Evolutionary conservation across 2,888 invertebrate species (phyloP), one percentile per base, ranked within the genome.

Genomic region (Lasioglossum calceatum): DNA sequence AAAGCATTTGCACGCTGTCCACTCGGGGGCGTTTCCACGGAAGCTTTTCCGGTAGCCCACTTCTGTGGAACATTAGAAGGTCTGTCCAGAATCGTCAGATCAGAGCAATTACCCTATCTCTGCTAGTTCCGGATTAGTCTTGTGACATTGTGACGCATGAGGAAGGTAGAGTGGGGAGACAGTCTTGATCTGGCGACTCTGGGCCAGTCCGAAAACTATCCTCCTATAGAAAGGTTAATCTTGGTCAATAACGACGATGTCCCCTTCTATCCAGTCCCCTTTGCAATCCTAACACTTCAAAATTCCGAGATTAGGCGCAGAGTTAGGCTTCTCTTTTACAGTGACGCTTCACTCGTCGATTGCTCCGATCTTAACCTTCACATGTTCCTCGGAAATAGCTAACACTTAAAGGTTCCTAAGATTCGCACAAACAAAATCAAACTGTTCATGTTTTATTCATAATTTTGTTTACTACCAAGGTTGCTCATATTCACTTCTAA

Each of bases 241-340:
- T 44, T 44, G 44, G 44, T 44, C 44, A 44, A 44, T 44, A 44
- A 44, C 12, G 44, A 44, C 44, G 44, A 44, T 44, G 3, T 44
- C 1, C 12, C 12, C 12, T 44, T 44, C 12, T 12, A 12, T 44
- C 2, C 3, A 44, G 10, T 44, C 44, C 12, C 2, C 44, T 44
- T 12, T 44, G 44, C 12, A 44, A 3, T 44, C 54, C 8, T 71
- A 27, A 58, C 71, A 23, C 32, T 78, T 36, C 71, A 10, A 44
- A 64, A 76, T 75, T n/a, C 42, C 39, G 8, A 67, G 76, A 79
- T 84, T 77, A 84, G 42, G 3, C 58, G 27, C 36, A 27, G 64
- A 84, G 58, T 79, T 73, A 42, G 44, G 70, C 16, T 44, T 32
- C 8, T 27, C 32, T 2, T 32, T 32, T 36, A 32, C 0, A 7